Evolutionary conservation across 2,113 vertebrate species (phyloP).

Genomic region (Oreochromis spilurus): DNA sequence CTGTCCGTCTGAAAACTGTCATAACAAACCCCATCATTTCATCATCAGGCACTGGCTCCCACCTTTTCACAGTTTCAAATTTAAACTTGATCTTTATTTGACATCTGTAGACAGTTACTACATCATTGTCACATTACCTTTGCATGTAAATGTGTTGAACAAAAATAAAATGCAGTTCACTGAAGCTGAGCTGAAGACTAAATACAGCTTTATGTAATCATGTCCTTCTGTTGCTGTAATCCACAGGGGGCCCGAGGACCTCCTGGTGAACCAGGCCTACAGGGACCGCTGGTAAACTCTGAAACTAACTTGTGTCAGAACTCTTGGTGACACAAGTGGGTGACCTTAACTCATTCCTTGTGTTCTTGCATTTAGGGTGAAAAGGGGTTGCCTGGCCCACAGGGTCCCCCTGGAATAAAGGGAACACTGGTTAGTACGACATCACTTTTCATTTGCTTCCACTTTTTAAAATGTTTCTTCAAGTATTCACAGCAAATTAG

Average conservation of each 20-base stretch:
- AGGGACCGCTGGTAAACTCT: conserved; percentile 40
- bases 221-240: neutral
- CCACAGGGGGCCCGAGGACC: conserved; percentile 32
- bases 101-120: neutral
- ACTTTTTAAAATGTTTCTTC: neutral
- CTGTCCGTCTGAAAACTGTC: neutral
- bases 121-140: neutral
- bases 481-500: neutral
- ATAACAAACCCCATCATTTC: neutral
- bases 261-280: conserved; percentile 21
- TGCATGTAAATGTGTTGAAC: neutral
- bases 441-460: neutral
- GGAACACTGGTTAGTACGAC: conserved; percentile 16
- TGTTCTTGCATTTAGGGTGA: conserved; percentile 31
- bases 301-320: neutral
- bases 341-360: neutral
- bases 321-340: neutral
- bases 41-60: neutral
- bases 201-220: neutral
- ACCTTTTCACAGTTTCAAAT: neutral
- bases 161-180: neutral
- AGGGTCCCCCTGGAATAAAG: conserved; percentile 35
- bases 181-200: neutral
- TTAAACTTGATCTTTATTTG: neutral
- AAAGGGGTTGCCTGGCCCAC: conserved; percentile 29